Base-by-base conservation (phyloP, 2,113 vertebrate species). In the Rhagologus leucostigma region DNA sequence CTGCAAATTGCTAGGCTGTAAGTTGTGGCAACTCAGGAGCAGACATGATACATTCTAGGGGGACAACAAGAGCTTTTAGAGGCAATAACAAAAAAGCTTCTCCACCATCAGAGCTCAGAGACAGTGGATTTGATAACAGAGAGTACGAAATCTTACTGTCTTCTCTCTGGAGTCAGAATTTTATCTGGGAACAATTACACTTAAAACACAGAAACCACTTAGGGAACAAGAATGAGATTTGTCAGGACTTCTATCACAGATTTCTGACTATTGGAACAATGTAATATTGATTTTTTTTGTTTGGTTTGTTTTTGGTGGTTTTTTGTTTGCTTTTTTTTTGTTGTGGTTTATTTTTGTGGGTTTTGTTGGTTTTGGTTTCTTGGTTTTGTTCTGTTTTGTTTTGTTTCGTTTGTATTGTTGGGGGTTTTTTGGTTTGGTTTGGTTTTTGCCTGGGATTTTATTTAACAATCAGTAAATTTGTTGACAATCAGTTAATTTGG, bases 271-370 rank as follows among this genome's bases (percentile, higher is more conserved):
- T 14, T 84, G 15, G 13, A 56, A 41, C 74, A 65, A 22, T 27
- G 9, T 11, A 0, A 35, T 8, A 0, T 47, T 39, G 15, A 11
- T 22, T 2, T 19, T 19, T 56, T 7, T 15, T 24, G 6, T 10
- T 16, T 23, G 16, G 10, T 30, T 53, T 16, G 16, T 4, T 7
- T 49, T 33, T 14, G 26, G 24, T 5, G n/a, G 1, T 6, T 29
- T 4, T 8, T 24, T 62, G 2, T 11, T 10, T 14, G 11, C 5
- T 8, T 19, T 15, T 22, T 7, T 5, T 21, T 41, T 41, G 10
- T 41, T 41, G 15, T 41, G 41, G 41, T 10, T 39, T 15, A n/a
- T 19, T 35, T n/a, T 37, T 2, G 29, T 30, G 29, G 29, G 17
- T 56, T 10, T 15, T 29, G 5, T 10, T 8, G 39, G 5, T 35